Conservation (phyloP, 2,113 vertebrate genomes). For the Salvelinus fontinalis region DNA sequence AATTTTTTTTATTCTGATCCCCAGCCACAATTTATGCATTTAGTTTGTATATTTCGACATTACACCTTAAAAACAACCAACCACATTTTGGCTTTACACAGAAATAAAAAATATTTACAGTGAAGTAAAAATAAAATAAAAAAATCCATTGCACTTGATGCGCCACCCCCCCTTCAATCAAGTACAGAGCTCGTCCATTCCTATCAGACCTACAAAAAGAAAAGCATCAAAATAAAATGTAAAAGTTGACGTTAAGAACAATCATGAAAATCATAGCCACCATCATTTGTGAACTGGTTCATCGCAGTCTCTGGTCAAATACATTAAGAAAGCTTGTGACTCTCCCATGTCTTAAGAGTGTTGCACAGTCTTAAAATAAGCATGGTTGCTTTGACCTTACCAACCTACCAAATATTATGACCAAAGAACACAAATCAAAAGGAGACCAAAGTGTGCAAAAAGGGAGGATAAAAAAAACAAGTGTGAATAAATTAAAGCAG, state of each 20-base stretch:
- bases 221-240: conserved; percentile 20
- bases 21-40: conserved; percentile 44
- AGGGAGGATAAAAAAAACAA: neutral
- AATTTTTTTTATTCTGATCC: conserved; percentile 13
- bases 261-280: conserved; percentile 52
- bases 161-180: conserved; percentile 27
- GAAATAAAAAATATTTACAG: conserved; percentile 75
- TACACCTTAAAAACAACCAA: conserved; percentile 67
- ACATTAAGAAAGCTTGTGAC: conserved; percentile 57
- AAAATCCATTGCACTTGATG: conserved; percentile 28
- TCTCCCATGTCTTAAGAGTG: conserved; percentile 38
- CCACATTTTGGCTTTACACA: conserved; percentile 71
- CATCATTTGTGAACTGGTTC: conserved; percentile 33
- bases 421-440: conserved; percentile 9
- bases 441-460: conserved; percentile 22
- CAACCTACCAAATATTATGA: conserved; percentile 25
- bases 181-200: conserved; percentile 32
- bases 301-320: conserved; percentile 60
- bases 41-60: conserved; percentile 65
- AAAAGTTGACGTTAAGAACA: conserved; percentile 59
- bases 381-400: conserved; percentile 38
- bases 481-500: neutral
- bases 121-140: conserved; percentile 54
- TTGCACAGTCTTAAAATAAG: conserved; percentile 54
- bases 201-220: conserved; percentile 41